A percentile compares a stretch with the other conserved stretches of the same genome.
Evolutionary conservation across 2,888 invertebrate genomes (phyloP).

Genomic region (Pandemis cinnamomeana): DNA sequence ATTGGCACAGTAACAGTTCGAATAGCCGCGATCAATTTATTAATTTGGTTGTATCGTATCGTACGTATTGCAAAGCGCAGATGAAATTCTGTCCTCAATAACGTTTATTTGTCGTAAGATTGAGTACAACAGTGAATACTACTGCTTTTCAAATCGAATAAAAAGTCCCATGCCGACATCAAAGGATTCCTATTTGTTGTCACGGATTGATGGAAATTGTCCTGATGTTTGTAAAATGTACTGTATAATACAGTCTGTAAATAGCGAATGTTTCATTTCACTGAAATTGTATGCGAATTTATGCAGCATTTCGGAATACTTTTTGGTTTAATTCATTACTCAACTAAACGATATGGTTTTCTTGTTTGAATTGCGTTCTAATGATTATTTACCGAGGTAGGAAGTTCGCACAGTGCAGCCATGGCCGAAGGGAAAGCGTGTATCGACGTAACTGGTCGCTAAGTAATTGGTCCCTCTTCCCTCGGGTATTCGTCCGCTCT

Average conservation of each 20-base stretch:
- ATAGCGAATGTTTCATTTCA: background rate
- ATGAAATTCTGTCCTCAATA: conserved; percentile 57
- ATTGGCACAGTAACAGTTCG: conserved; percentile 66
- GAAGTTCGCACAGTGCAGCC: conserved; percentile 29
- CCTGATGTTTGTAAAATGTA: background rate
- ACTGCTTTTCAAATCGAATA: conserved; percentile 2
- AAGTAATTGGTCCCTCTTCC: conserved; percentile 73
- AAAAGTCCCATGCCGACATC: background rate
- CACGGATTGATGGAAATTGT: background rate
- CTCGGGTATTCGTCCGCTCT: conserved; percentile 58
- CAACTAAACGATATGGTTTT: background rate
- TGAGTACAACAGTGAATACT: conserved; percentile 54
- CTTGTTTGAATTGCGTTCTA: conserved; percentile 17
- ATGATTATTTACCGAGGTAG: conserved; percentile 16
- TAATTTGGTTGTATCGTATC: conserved; percentile 69
- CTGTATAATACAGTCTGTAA: background rate
- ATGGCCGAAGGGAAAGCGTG: conserved; percentile 55
- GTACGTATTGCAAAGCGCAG: conserved; percentile 35
- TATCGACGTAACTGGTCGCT: conserved; percentile 65
- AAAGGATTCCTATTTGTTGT: background rate
- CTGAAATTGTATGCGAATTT: background rate
- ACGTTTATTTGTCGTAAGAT: conserved; percentile 69
- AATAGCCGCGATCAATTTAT: conserved; percentile 65
- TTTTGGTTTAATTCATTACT: background rate
- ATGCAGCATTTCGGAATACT: background rate